Conservation (phyloP, 2,797 vertebrate genomes). For the Oceanodroma leucorhoa region DNA sequence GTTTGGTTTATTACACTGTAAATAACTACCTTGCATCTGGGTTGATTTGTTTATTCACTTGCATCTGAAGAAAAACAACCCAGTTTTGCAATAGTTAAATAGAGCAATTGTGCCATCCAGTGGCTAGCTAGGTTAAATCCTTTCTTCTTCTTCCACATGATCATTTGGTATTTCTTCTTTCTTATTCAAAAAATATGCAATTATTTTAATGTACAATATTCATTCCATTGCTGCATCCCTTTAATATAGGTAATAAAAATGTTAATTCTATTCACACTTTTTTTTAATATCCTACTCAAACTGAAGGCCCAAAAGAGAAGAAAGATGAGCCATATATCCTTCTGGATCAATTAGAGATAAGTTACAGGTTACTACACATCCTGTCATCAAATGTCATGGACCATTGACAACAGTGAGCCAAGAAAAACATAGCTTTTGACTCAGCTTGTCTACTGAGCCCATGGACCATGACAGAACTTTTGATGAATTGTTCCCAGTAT, state of each 20-base stretch:
- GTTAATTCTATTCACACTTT: background rate
- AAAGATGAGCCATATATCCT: background rate
- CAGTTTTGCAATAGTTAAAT: slow-evolving; percentile 49
- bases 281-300: background rate
- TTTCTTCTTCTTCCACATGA: background rate
- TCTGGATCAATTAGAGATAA: background rate
- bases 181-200: background rate
- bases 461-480: background rate
- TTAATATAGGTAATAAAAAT: background rate
- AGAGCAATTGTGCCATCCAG: slow-evolving; percentile 65
- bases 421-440: background rate
- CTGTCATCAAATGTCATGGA: background rate
- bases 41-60: background rate
- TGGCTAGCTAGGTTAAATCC: slow-evolving; percentile 24
- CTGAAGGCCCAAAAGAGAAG: background rate
- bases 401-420: background rate
- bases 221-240: background rate
- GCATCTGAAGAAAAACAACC: background rate
- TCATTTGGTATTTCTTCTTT: background rate
- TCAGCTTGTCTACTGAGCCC: background rate
- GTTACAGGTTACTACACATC: background rate
- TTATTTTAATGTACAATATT: background rate
- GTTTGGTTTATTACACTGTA: background rate
- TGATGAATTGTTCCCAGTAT: background rate
- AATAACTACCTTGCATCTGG: background rate